These are phyloP conservation scores for Lophotriccus pileatus DNA, from an alignment of 2,797 vertebrate species.

Conservation along the genomic window DNA sequence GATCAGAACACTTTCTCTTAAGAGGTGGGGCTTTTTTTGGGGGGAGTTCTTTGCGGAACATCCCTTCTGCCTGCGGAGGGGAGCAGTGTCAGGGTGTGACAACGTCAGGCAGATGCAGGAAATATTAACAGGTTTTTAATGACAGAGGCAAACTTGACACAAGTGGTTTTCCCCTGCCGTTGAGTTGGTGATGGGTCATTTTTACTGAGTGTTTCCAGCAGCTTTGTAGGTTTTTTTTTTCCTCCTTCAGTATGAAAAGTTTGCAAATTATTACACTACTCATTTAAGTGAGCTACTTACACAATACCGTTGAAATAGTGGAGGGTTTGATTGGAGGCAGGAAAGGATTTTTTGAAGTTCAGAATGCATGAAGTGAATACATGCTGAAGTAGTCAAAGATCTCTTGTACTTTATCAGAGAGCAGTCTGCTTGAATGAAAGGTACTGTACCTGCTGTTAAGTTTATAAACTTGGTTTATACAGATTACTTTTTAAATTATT, in stretches of 20 bases:
- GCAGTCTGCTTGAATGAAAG: constrained; percentile 48
- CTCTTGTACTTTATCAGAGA: constrained; percentile 33
- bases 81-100: neutral
- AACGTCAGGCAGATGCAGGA: neutral
- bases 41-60: neutral
- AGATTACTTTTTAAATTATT: constrained; percentile 62
- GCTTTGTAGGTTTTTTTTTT: neutral
- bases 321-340: constrained; percentile 3
- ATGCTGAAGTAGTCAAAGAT: constrained; percentile 14
- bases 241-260: neutral
- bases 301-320: neutral
- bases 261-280: neutral
- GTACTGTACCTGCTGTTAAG: constrained; percentile 55
- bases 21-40: neutral
- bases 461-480: constrained; percentile 59
- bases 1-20: constrained; percentile 32
- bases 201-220: neutral
- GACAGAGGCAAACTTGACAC: neutral
- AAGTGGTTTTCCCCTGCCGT: neutral
- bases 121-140: neutral
- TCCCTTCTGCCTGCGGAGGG: neutral
- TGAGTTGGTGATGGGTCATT: neutral
- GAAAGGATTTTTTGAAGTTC: constrained; percentile 2
- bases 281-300: neutral
- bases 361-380: constrained; percentile 3